Percentiles rank a stretch among this genome's conserved stretches.
Evolutionary conservation across 2,888 invertebrate genomes (phyloP).

Genomic region (Apotomis capreana): DNA sequence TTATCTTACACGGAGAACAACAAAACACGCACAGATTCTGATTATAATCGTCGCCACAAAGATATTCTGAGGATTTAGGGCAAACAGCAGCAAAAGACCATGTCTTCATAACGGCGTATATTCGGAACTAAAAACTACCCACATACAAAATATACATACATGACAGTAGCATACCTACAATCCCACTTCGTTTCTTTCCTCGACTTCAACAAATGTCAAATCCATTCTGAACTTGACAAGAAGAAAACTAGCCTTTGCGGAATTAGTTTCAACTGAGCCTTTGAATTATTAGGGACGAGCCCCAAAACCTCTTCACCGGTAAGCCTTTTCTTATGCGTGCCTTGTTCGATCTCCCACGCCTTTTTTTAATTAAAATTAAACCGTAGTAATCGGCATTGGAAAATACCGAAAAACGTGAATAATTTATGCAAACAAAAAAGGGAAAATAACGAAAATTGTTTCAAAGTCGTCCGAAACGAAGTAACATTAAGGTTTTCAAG

Average conservation of each 20-base stretch:
- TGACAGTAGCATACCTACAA: too few relatives aligned
- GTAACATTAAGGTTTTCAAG: constrained; percentile 9
- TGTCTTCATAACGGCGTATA: too few relatives aligned
- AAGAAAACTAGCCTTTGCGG: neutral
- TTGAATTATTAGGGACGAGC: neutral
- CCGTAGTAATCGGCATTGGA: constrained; percentile 1
- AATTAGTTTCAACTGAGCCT: neutral
- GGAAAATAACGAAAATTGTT: constrained; percentile 20
- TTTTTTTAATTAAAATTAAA: constrained; percentile 17
- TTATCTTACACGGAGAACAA: too few relatives aligned
- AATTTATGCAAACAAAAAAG: constrained; percentile 17
- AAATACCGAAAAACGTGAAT: constrained; percentile 15
- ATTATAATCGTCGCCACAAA: too few relatives aligned
- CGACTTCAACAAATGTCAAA: neutral
- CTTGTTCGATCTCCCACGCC: neutral
- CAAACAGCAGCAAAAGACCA: too few relatives aligned
- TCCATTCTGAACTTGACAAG: neutral
- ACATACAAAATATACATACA: too few relatives aligned
- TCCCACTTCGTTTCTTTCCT: neutral
- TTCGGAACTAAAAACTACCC: too few relatives aligned
- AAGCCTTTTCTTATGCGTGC: neutral
- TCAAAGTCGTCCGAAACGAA: constrained; percentile 9
- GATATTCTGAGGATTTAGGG: too few relatives aligned
- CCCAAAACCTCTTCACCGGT: neutral
- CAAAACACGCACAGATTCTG: too few relatives aligned